phyloP scores from a whole-genome alignment of 2,797 vertebrate species.

The Arctocebus calabarensis region DNA sequence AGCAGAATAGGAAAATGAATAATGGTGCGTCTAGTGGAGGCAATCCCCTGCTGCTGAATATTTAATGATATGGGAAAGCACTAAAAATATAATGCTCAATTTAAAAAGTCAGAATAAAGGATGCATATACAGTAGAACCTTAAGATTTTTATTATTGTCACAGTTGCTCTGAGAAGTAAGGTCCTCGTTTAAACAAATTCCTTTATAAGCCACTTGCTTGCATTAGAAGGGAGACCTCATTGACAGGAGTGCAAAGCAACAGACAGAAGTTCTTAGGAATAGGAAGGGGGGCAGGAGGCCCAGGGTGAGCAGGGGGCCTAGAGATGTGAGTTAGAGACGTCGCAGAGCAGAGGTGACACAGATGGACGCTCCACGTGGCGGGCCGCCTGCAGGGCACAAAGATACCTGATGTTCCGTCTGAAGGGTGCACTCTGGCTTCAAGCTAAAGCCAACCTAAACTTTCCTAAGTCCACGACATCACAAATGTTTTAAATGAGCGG shows the following conservation, averaged over 20 bases:
- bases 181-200: slow-evolving; percentile 50
- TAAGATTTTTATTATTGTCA: slow-evolving; percentile 43
- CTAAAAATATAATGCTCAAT: slow-evolving; percentile 21
- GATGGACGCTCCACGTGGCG: fast-evolving
- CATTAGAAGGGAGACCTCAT: neutral
- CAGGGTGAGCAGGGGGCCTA: neutral
- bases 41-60: neutral
- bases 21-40: neutral
- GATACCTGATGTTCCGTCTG: neutral
- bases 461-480: neutral
- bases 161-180: neutral
- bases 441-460: neutral
- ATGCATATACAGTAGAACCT: neutral
- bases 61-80: slow-evolving; percentile 26
- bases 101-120: slow-evolving; percentile 43
- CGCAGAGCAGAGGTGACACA: neutral
- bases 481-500: neutral
- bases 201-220: neutral
- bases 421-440: neutral
- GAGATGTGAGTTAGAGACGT: neutral
- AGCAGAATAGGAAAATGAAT: neutral
- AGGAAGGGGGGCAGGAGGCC: fast-evolving
- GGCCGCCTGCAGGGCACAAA: neutral
- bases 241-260: neutral
- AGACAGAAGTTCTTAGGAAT: neutral